A percentile compares a stretch with the other conserved stretches of the same genome.
Conservation (phyloP, 2,113 vertebrate species). For the Pelusios castaneus region DNA sequence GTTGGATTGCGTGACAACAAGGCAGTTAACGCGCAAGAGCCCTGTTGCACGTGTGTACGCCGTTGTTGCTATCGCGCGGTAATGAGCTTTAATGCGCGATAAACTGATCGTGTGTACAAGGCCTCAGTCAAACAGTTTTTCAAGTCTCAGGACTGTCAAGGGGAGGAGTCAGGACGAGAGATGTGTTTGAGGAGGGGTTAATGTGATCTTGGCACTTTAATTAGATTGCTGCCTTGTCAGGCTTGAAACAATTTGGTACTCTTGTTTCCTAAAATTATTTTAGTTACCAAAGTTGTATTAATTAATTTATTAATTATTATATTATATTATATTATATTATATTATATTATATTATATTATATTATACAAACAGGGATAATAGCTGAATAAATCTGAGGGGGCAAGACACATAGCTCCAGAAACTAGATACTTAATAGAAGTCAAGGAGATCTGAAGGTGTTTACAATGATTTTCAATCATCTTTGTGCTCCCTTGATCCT, state of each 20-base stretch:
- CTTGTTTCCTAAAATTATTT: background rate
- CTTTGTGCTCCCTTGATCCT: background rate
- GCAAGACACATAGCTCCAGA: background rate
- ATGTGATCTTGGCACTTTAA: background rate
- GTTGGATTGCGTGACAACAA: too few relatives aligned
- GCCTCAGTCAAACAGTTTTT: background rate
- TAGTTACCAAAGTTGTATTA: too few relatives aligned
- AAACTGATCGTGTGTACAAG: too few relatives aligned
- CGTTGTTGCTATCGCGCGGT: too few relatives aligned
- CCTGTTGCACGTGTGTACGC: too few relatives aligned
- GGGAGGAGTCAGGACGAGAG: background rate
- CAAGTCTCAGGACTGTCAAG: background rate
- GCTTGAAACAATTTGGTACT: background rate
- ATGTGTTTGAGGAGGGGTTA: background rate
- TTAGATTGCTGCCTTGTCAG: background rate
- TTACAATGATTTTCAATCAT: background rate
- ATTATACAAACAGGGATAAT: background rate
- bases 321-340: too few relatives aligned
- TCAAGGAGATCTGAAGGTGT: background rate
- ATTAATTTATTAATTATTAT: too few relatives aligned
- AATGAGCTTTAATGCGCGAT: too few relatives aligned
- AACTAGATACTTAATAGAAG: background rate
- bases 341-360: too few relatives aligned
- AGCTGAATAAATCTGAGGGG: background rate
- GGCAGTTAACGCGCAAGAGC: too few relatives aligned